Conservation (phyloP, 2,888 invertebrate genomes). For the Spisula solida region DNA sequence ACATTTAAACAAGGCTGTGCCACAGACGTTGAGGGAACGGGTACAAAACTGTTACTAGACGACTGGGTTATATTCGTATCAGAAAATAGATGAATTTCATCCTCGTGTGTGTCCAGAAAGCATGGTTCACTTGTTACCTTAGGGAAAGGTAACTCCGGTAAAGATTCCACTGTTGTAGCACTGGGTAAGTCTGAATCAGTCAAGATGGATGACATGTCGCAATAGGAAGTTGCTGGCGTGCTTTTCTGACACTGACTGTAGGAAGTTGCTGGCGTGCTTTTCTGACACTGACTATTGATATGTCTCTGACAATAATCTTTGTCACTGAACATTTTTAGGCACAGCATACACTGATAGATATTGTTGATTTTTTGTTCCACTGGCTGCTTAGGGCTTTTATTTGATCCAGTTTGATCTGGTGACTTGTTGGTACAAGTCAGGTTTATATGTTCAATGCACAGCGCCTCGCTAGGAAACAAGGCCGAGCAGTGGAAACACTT, state of each 20-base stretch:
- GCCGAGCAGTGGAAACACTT: constrained; percentile 58
- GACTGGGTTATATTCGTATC: neutral
- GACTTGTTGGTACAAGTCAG: constrained; percentile 37
- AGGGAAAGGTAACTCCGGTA: constrained; percentile 50
- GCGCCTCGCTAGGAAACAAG: constrained; percentile 51
- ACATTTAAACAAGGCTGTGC: constrained; percentile 33
- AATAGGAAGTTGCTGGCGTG: constrained; percentile 22
- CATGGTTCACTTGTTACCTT: constrained; percentile 38
- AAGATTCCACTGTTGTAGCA: neutral
- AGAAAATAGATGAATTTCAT: constrained; percentile 15
- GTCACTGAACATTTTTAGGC: constrained; percentile 58
- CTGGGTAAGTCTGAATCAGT: constrained; percentile 25
- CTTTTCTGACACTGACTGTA: constrained; percentile 44
- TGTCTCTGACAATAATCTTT: constrained; percentile 56
- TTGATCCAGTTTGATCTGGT: neutral
- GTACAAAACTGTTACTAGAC: neutral
- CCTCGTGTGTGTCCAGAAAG: constrained; percentile 32
- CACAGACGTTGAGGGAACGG: neutral
- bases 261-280: neutral
- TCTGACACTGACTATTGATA: constrained; percentile 46
- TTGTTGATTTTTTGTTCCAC: constrained; percentile 49
- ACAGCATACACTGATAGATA: constrained; percentile 62
- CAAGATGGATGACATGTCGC: constrained; percentile 31
- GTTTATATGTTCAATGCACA: constrained; percentile 61
- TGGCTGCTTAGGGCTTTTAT: constrained; percentile 24